Conservation (phyloP, 2,888 invertebrate species). For the Rosalia funebris region DNA sequence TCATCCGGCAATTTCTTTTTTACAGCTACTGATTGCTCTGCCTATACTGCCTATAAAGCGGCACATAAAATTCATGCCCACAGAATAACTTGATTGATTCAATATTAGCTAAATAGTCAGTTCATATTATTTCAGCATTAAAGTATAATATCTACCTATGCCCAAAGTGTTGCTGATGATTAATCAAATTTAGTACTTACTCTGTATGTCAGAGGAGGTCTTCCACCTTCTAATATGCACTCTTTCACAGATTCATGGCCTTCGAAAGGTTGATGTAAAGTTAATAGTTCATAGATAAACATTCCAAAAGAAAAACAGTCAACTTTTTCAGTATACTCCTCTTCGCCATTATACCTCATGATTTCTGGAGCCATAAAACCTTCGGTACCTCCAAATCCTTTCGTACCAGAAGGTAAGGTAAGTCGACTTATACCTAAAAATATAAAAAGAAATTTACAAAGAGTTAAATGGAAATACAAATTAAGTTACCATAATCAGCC, state of each 20-base stretch:
- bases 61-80: too few relatives aligned
- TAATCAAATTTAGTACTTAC: too few relatives aligned
- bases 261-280: slow-evolving; percentile 93
- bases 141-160: too few relatives aligned
- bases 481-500: slow-evolving; percentile 86
- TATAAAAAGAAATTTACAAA: not conserved
- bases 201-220: slow-evolving; percentile 87
- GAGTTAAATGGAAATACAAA: slow-evolving; percentile 3
- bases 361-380: slow-evolving; percentile 99
- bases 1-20: too few relatives aligned
- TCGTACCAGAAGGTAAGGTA: slow-evolving; percentile 89
- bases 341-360: slow-evolving; percentile 97
- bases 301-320: slow-evolving; percentile 99
- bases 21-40: too few relatives aligned
- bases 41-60: too few relatives aligned
- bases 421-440: slow-evolving; percentile 82
- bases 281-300: slow-evolving; percentile 95
- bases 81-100: too few relatives aligned
- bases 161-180: too few relatives aligned
- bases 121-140: too few relatives aligned
- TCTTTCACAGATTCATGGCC: slow-evolving; percentile 97
- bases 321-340: slow-evolving; percentile 98
- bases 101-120: too few relatives aligned
- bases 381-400: slow-evolving; percentile 98
- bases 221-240: slow-evolving; percentile 92